A percentile compares a stretch with the other conserved stretches of the same genome.
Evolutionary conservation across 1,140 invertebrate genomes (phyloP).

Genomic region (Drosophila parvula): DNA sequence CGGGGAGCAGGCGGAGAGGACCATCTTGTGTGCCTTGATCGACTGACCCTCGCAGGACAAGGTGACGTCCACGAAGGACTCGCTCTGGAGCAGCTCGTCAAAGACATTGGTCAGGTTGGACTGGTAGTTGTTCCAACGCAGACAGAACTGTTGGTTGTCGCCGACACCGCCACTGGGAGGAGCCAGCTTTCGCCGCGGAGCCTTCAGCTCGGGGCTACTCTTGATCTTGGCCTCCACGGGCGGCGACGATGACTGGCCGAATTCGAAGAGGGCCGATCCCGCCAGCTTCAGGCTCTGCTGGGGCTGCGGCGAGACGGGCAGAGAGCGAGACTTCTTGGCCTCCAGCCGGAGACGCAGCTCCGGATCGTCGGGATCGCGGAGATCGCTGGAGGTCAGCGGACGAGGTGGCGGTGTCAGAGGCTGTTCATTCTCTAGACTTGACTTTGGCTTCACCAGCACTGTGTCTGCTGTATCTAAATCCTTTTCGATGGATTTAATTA

Average conservation of each 20-base stretch:
- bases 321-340: slow-evolving; percentile 71
- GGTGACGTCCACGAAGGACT: slow-evolving; percentile 96
- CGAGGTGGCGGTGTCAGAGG: slow-evolving; percentile 72
- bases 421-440: slow-evolving; percentile 37
- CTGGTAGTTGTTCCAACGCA: slow-evolving; percentile 98
- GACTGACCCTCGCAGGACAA: slow-evolving; percentile 95
- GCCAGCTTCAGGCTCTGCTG: slow-evolving; percentile 58
- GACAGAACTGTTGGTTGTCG: slow-evolving; percentile 88
- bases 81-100: slow-evolving; percentile 94
- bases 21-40: slow-evolving; percentile 96
- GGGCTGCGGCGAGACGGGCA: slow-evolving; percentile 78
- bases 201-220: slow-evolving; percentile 23
- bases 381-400: slow-evolving; percentile 75
- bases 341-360: slow-evolving; percentile 66
- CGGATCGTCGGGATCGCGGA: slow-evolving; percentile 58
- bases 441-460: slow-evolving; percentile 24
- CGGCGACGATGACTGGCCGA: slow-evolving; percentile 34
- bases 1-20: slow-evolving; percentile 95
- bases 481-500: slow-evolving; percentile 10
- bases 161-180: slow-evolving; percentile 37
- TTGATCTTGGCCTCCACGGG: slow-evolving; percentile 24
- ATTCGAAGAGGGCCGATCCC: slow-evolving; percentile 65
- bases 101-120: slow-evolving; percentile 95
- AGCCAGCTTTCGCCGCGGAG: slow-evolving; percentile 20
- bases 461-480: slow-evolving; percentile 16